Evolutionary conservation across 2,113 vertebrate genomes (phyloP), one percentile per base, ranked within the genome.

Genomic region (Prietella phreatophila): DNA sequence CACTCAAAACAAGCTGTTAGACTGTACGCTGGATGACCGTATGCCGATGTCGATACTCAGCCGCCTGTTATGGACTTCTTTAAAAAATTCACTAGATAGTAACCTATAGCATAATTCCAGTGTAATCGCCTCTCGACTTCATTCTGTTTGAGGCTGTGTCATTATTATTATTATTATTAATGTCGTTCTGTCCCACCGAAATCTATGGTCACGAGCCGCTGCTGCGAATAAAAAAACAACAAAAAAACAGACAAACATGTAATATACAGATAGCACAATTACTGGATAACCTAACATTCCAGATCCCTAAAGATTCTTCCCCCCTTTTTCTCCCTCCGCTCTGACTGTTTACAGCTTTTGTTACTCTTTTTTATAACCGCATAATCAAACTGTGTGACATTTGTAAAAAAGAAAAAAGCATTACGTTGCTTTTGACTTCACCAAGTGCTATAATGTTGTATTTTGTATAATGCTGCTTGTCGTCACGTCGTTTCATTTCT

Each of bases 281-380:
- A 79, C 83, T 83, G 89, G 82, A 81, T 76, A 85, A 86, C n/a
- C 76, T 56, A 82, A 90, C 87, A 89, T 90, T 90, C 87, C 89
- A 87, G 85, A 81, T 85, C 67, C 58, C 56, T 53, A 11, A 39
- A 55, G 22, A 75, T 67, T 82, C 27, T 27, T 47, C 9, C 27
- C 53, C 56, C 22, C 4, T 17, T 61, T 61, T 50, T 81, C 78
- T 83, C 61, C 81, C 58, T 47, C 65, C 19, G 63, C 85, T 88
- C 76, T 88, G 87, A 90, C 89, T 90, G 89, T 89, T 90, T 89
- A 90, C 85, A 89, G 71, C 80, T 82, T 88, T 88, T 90, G 60
- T 85, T 88, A 88, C 85, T 65, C 84, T 89, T 90, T 88, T 90
- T 88, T 89, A 82, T 85, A 83, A 84, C 9, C 11, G 87, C 87